Conservation (phyloP, 2,113 vertebrate genomes). For the Etia nguti region DNA sequence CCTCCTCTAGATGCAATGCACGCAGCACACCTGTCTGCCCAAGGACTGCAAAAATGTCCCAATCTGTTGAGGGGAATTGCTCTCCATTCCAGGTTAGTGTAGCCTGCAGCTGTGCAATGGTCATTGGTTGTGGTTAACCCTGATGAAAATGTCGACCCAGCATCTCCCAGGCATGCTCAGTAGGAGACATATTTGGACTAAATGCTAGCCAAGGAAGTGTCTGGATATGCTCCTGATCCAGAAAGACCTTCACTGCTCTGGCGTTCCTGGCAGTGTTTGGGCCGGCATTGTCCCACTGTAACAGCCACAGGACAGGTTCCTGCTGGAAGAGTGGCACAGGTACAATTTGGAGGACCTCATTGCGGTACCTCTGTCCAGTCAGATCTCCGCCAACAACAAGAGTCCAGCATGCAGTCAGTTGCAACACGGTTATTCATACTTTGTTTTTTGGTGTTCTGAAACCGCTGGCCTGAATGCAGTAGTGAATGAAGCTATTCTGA, state of each 20-base stretch:
- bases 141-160: background rate
- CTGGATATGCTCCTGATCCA: background rate
- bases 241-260: background rate
- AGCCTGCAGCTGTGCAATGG: background rate
- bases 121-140: background rate
- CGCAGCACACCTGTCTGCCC: background rate
- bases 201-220: background rate
- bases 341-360: background rate
- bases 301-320: background rate
- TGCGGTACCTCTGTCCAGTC: background rate
- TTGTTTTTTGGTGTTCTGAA: background rate
- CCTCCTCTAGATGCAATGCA: background rate
- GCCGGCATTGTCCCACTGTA: background rate
- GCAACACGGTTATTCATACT: background rate
- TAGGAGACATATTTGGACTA: background rate
- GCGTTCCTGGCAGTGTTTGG: background rate
- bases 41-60: background rate
- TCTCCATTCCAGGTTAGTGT: background rate
- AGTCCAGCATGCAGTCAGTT: background rate
- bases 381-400: background rate
- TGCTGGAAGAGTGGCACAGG: background rate
- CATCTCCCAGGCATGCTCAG: background rate
- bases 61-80: background rate
- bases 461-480: background rate
- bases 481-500: background rate